Conservation (phyloP, 92 coral and sea anemone species). For the Meandrina meandrites region DNA sequence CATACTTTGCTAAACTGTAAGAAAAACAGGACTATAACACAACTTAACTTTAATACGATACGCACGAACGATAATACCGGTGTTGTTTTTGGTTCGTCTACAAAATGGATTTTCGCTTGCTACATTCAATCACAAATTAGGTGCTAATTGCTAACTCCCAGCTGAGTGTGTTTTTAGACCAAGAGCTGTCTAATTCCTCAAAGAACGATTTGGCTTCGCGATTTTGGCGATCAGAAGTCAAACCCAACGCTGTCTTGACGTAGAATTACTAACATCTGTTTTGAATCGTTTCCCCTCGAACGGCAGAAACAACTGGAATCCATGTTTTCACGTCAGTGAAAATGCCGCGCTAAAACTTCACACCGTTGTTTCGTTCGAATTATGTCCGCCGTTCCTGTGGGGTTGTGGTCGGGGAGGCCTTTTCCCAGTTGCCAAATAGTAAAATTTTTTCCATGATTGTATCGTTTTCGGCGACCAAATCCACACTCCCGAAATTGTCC, state of each 20-base stretch:
- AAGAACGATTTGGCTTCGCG: neutral
- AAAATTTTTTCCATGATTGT: slow-evolving; percentile 80
- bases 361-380: slow-evolving; percentile 79
- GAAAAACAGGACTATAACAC: neutral
- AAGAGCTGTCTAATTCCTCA: slow-evolving; percentile 14
- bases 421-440: slow-evolving; percentile 57
- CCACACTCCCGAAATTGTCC: slow-evolving; percentile 96
- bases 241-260: neutral
- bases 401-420: slow-evolving; percentile 49
- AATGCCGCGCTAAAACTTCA: slow-evolving; percentile 1
- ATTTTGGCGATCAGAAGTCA: neutral
- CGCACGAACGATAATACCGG: neutral
- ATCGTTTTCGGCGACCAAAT: slow-evolving; percentile 86
- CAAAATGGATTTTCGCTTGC: slow-evolving; percentile 20
- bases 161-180: slow-evolving; percentile 15
- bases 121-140: slow-evolving; percentile 52
- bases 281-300: neutral
- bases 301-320: neutral
- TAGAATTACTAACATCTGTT: neutral
- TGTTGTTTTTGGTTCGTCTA: slow-evolving; percentile 32
- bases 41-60: neutral
- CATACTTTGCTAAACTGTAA: neutral
- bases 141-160: slow-evolving; percentile 51
- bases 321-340: neutral
- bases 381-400: slow-evolving; percentile 37